Base-by-base conservation (phyloP, 2,797 vertebrate species). In the Sphenodon punctatus region DNA sequence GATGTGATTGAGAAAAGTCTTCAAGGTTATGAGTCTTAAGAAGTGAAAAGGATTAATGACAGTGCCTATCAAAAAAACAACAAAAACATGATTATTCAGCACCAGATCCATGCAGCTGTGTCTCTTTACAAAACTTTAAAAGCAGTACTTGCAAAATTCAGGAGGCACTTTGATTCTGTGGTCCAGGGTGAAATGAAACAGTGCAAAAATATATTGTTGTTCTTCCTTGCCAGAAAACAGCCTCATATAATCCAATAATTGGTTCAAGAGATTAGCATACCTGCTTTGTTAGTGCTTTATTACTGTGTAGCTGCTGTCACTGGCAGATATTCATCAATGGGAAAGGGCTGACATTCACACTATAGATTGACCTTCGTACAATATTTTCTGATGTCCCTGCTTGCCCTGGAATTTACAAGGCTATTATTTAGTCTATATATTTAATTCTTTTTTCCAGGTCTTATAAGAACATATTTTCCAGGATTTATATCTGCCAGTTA, bases 11-110 rank as follows among this genome's bases (percentile, higher is more conserved):
- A 63, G 22, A 67, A 78, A 78, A 75, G 23, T 55, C 17, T 36
- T 75, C 42, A 80, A 68, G 69, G 51, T 75, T 82, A 36, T 17
- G 5, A 75, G 51, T 80, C 65, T 87, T 79, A 73, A 78, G 61
- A 43, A 38, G 13, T 72, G 59, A 60, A 77, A 78, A 75, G 22
- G 36, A 77, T 73, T 49, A 78, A 70, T 75, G 34, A 41, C 15
- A 67, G 20, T 10, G 10, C 38, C 9, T 10, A 46, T n/a, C 32
- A 32, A 70, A 75, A 70, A 25, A 48, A 22, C 48, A 43, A 53
- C 17, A 19, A 43, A 59, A 45, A 51, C 7, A 4, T 46, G 46
- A 43, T 79, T 68, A 74, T 58, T 89, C 78, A 80, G 67, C 53
- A 64, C 6, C 0, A 0, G 49, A 36, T 25, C n/a, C 9, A 27